Evolutionary conservation across 1,140 invertebrate genomes (phyloP).

Genomic region (Bombus difficillimus): DNA sequence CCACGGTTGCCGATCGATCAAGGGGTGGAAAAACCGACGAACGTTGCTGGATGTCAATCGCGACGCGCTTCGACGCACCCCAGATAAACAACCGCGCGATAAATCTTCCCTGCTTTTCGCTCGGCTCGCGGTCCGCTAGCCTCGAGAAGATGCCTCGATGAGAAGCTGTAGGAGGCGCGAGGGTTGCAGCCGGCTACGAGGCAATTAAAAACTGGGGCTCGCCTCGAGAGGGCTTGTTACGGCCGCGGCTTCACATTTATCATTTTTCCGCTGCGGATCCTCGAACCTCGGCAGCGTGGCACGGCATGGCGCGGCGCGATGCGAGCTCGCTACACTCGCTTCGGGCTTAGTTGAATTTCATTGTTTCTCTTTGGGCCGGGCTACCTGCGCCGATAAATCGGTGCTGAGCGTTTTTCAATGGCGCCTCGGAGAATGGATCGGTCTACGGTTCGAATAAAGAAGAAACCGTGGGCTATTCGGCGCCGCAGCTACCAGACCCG

Average conservation of each 20-base stretch:
- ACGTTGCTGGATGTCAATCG: slow-evolving; percentile 25
- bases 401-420: slow-evolving; percentile 55
- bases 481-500: not conserved
- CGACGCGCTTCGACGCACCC: slow-evolving; percentile 41
- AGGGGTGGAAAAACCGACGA: slow-evolving; percentile 30
- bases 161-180: not conserved
- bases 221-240: slow-evolving; percentile 78
- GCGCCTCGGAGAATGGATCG: slow-evolving; percentile 32
- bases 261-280: slow-evolving; percentile 71
- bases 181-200: slow-evolving; percentile 58
- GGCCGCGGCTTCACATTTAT: slow-evolving; percentile 76
- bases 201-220: slow-evolving; percentile 80
- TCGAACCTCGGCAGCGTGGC: slow-evolving; percentile 43
- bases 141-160: not conserved
- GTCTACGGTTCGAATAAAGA: slow-evolving; percentile 24
- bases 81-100: slow-evolving; percentile 65
- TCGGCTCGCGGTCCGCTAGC: not conserved
- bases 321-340: not conserved
- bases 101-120: slow-evolving; percentile 57
- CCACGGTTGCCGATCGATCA: not conserved
- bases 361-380: slow-evolving; percentile 62
- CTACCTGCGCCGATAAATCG: slow-evolving; percentile 58
- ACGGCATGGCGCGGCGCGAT: not conserved
- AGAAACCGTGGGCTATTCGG: not conserved
- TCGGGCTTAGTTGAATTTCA: slow-evolving; percentile 66